Evolutionary conservation across 2,113 vertebrate species (phyloP), one percentile per base, ranked within the genome.

Genomic region (Mellivora capensis): DNA sequence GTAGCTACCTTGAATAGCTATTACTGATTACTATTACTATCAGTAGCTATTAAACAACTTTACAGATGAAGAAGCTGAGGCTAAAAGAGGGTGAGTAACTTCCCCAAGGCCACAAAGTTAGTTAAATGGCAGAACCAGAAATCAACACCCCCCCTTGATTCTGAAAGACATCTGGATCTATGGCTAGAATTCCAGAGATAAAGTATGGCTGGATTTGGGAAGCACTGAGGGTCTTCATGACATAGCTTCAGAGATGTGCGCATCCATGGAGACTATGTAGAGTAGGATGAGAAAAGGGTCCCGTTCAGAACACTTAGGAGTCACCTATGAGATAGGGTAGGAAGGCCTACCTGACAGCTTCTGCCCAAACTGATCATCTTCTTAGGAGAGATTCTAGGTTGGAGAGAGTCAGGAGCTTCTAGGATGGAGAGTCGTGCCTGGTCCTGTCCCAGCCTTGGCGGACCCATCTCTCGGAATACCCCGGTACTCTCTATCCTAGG

Each of bases 51-150:
- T 69, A 49, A 94, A 93, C 11, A 69, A 89, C 74, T 84, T 59
- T 61, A 90, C 37, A 89, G 72, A 79, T 25, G 31, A 96, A 54
- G 42, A 89, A 93, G 25, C 29, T 77, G 61, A 92, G n/a, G 27
- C 49, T 91, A 87, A 86, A 86, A 90, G 57, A 87, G 71, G 59
- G 62, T 89, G 84, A 80, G 39, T 86, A 82, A 96, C 18, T 82
- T 97, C 82, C 87, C 20, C 72, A 54, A 95, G 20, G 17, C 61
- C 79, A 89, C 82, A 76, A 90, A 94, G n/a, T 87, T 92, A 76
- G 62, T 76, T 82, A 94, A 80, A 27, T 81, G 71, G 15, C 77
- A 96, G 87, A 95, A 87, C 57, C 62, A 84, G 84, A 21, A 92
- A 86, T 80, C 61, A 71, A 44, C 7, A 42, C 31, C 14, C 59